A percentile compares a stretch with the other conserved stretches of the same genome.
Evolutionary conservation across 2,797 vertebrate genomes (phyloP).

Genomic region (Falco rusticolus): DNA sequence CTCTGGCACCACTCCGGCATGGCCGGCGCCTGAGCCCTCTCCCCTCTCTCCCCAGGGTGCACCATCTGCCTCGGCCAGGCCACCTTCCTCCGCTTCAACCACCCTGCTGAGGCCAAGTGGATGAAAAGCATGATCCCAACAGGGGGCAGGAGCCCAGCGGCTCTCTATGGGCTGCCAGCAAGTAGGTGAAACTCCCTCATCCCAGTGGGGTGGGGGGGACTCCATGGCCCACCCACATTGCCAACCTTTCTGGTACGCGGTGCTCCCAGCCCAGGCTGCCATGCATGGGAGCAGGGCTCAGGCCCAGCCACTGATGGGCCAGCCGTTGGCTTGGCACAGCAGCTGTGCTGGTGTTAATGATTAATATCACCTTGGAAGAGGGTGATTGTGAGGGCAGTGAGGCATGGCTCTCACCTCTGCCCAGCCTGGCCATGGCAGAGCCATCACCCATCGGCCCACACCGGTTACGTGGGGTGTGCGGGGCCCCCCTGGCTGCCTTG

Average conservation of each 20-base stretch:
- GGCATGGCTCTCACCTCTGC: not conserved
- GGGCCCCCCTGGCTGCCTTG: not conserved
- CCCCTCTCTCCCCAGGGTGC: conserved; percentile 82
- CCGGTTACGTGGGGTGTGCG: accelerated
- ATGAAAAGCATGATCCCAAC: conserved; percentile 95
- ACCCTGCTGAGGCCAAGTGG: conserved; percentile 94
- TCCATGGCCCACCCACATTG: not conserved
- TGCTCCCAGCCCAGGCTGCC: not conserved
- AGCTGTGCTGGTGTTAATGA: conserved; percentile 42
- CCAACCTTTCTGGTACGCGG: accelerated
- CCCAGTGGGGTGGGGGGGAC: not conserved
- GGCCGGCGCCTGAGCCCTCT: not conserved
- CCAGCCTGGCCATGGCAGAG: not conserved
- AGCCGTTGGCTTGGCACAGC: not conserved
- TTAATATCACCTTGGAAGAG: not conserved
- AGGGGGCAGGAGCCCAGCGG: conserved; percentile 61
- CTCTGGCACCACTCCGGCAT: accelerated
- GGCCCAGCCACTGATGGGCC: accelerated
- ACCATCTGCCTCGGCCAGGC: conserved; percentile 97
- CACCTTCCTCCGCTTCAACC: conserved; percentile 94
- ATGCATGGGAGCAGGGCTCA: not conserved
- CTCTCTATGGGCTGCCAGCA: conserved; percentile 73
- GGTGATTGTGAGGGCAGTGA: not conserved
- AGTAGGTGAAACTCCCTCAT: conserved; percentile 73
- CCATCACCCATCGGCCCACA: accelerated